Conservation (phyloP, 2,113 vertebrate species). For the Fregetta grallaria region DNA sequence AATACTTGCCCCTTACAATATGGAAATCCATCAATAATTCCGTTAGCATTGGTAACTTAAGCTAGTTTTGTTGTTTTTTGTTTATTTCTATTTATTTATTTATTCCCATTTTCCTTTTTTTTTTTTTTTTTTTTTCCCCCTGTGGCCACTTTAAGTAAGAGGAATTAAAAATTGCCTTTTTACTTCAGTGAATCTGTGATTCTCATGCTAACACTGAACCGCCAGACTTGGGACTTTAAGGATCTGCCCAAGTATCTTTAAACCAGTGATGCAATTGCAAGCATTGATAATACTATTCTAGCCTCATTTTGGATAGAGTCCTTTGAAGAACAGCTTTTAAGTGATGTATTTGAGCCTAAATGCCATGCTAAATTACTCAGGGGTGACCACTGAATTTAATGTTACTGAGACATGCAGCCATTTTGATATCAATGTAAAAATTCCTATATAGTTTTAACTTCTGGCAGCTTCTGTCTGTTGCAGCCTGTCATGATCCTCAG, state of each 20-base stretch:
- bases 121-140: too few relatives aligned
- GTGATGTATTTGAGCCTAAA: background rate
- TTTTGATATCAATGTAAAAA: background rate
- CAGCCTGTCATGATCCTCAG: background rate
- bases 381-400: background rate
- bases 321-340: background rate
- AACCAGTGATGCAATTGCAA: background rate
- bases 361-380: background rate
- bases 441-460: background rate
- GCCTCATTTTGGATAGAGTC: background rate
- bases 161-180: background rate
- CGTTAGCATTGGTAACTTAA: background rate
- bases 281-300: background rate
- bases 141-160: background rate
- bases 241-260: background rate
- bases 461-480: background rate
- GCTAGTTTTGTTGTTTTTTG: background rate
- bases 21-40: background rate
- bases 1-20: background rate
- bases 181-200: background rate
- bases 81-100: background rate
- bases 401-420: background rate
- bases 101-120: background rate
- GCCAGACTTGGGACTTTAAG: background rate
- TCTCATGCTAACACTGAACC: background rate